Conservation (phyloP, 2,113 vertebrate species). For the Gymnorhina tibicen region DNA sequence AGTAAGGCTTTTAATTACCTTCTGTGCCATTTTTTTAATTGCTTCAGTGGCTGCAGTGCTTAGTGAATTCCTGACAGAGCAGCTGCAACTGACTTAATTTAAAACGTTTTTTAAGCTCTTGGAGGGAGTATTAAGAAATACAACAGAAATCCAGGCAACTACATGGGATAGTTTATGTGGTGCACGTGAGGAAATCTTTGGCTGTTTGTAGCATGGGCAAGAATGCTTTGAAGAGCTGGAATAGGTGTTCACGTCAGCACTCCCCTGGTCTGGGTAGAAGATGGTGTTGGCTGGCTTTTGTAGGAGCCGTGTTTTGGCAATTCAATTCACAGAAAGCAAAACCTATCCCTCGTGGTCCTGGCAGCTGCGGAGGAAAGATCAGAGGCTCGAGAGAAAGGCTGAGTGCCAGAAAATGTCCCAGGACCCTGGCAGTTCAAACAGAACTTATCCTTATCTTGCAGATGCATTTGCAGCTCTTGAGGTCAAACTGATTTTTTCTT, state of each 20-base stretch:
- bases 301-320: background rate
- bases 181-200: background rate
- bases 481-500: background rate
- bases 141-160: background rate
- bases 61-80: conserved; percentile 78
- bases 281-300: background rate
- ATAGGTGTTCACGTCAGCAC: rapidly evolving
- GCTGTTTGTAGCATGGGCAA: background rate
- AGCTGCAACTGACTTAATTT: conserved; percentile 79
- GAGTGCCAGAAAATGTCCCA: background rate
- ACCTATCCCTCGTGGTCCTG: background rate
- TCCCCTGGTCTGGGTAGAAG: background rate
- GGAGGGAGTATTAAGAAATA: conserved; percentile 40
- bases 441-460: background rate
- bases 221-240: background rate
- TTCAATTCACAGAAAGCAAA: background rate
- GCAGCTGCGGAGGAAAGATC: background rate
- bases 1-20: conserved; percentile 99
- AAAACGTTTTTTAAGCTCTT: conserved; percentile 60
- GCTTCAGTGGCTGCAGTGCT: conserved; percentile 76
- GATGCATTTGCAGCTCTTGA: background rate
- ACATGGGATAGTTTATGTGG: background rate
- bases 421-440: background rate
- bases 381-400: background rate
- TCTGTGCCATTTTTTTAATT: conserved; percentile 95